Conservation (phyloP, 2,113 vertebrate species). For the Synchiropus splendidus region DNA sequence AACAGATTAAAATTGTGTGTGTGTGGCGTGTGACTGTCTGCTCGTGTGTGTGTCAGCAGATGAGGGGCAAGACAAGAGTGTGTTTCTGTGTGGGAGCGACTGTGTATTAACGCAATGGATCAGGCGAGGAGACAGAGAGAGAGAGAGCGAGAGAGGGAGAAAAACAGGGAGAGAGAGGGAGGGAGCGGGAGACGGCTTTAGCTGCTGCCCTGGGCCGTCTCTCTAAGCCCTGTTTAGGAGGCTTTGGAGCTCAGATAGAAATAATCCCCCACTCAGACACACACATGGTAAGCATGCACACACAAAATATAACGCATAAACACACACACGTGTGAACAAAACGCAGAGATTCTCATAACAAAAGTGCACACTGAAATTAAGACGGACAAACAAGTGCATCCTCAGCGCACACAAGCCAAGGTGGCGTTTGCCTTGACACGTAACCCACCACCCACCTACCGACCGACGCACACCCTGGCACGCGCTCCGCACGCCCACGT, state of each 20-base stretch:
- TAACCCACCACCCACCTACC: constrained; percentile 47
- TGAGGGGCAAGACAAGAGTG: constrained; percentile 51
- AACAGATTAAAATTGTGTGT: constrained; percentile 65
- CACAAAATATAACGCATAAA: constrained; percentile 15
- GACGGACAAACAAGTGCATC: constrained; percentile 34
- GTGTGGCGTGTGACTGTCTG: constrained; percentile 49
- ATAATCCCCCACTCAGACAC: constrained; percentile 67
- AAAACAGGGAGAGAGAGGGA: constrained; percentile 1
- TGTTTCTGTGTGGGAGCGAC: constrained; percentile 56
- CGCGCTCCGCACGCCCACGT: constrained; percentile 2
- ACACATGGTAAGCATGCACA: constrained; percentile 31
- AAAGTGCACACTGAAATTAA: constrained; percentile 4
- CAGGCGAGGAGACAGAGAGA: constrained; percentile 41
- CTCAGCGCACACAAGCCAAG: constrained; percentile 35
- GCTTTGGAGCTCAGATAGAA: constrained; percentile 69
- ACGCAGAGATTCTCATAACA: constrained; percentile 15
- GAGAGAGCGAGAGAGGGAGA: constrained; percentile 17
- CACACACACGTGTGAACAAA: constrained; percentile 7
- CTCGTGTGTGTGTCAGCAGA: constrained; percentile 26
- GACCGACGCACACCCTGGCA: constrained; percentile 27
- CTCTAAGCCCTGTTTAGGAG: constrained; percentile 68
- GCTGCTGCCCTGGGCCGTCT: constrained; percentile 67
- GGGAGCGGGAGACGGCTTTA: constrained; percentile 43
- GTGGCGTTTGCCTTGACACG: constrained; percentile 45
- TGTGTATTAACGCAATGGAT: constrained; percentile 52